These are phyloP conservation scores for Metopia argyrocephala DNA, from an alignment of 2,888 invertebrate species.

Conservation along the genomic window DNA sequence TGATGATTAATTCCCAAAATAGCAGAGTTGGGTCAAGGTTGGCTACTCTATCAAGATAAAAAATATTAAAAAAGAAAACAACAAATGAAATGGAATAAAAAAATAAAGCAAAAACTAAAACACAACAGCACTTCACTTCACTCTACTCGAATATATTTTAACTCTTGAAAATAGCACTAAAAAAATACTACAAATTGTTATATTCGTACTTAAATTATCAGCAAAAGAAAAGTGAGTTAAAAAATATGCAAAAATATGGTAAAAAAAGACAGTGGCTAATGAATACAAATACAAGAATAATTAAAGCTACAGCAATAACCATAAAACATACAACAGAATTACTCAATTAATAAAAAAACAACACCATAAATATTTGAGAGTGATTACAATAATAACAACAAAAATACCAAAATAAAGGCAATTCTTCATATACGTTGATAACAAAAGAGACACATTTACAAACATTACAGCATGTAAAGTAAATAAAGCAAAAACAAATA, in stretches of 20 bases:
- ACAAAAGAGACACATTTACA: constrained; percentile 1
- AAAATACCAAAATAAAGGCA: neutral
- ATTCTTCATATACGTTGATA: neutral
- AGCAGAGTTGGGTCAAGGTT: constrained; percentile 53
- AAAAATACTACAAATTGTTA: neutral
- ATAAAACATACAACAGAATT: constrained; percentile 18
- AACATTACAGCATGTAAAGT: no score
- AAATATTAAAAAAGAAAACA: neutral
- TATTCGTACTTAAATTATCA: neutral
- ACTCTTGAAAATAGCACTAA: neutral
- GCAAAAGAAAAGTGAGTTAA: neutral
- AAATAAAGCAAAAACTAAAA: neutral
- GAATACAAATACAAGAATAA: constrained; percentile 1
- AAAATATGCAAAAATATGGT: neutral
- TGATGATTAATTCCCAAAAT: constrained; percentile 37
- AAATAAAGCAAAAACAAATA: no score
- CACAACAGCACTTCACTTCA: neutral
- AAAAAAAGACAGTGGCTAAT: constrained; percentile 3
- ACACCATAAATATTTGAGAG: constrained; percentile 2
- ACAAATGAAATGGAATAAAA: neutral
- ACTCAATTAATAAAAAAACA: constrained; percentile 37
- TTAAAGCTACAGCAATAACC: no score
- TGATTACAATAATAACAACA: constrained; percentile 1
- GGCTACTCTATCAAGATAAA: neutral
- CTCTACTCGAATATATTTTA: neutral